These are phyloP conservation scores for Cetonia aurata DNA, from an alignment of 2,888 invertebrate species.

Conservation along the genomic window DNA sequence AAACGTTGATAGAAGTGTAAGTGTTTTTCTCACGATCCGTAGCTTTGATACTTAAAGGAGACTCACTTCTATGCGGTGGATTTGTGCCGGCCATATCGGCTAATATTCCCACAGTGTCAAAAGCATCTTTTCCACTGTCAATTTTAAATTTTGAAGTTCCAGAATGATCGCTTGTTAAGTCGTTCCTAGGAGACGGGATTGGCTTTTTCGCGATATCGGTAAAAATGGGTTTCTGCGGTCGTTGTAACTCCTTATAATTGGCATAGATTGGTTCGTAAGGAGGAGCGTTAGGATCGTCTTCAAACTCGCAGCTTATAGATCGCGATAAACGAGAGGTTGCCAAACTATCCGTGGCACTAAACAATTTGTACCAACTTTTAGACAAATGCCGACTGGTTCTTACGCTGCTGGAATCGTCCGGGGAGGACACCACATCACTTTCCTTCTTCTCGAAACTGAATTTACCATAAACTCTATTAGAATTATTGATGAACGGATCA, in stretches of 20 bases:
- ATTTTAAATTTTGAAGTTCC: slow-evolving; percentile 22
- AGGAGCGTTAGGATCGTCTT: no score
- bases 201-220: slow-evolving; percentile 41
- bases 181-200: slow-evolving; percentile 45
- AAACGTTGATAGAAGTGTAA: neutral
- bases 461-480: no score
- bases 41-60: neutral
- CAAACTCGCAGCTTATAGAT: no score
- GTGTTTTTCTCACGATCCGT: slow-evolving; percentile 6
- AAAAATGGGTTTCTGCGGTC: neutral
- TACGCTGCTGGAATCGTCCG: no score
- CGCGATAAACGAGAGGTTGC: no score
- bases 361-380: no score
- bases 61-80: neutral
- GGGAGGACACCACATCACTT: no score
- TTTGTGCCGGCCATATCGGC: slow-evolving; percentile 5
- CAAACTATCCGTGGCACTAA: no score
- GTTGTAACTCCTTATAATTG: slow-evolving; percentile 44
- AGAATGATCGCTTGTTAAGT: neutral
- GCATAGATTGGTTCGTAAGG: slow-evolving; percentile 49
- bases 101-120: slow-evolving; percentile 1
- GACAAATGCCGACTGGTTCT: no score
- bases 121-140: slow-evolving; percentile 32
- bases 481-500: no score
- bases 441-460: no score